These are phyloP conservation scores for Halesus radiatus DNA, from an alignment of 1,140 invertebrate species.

Conservation along the genomic window DNA sequence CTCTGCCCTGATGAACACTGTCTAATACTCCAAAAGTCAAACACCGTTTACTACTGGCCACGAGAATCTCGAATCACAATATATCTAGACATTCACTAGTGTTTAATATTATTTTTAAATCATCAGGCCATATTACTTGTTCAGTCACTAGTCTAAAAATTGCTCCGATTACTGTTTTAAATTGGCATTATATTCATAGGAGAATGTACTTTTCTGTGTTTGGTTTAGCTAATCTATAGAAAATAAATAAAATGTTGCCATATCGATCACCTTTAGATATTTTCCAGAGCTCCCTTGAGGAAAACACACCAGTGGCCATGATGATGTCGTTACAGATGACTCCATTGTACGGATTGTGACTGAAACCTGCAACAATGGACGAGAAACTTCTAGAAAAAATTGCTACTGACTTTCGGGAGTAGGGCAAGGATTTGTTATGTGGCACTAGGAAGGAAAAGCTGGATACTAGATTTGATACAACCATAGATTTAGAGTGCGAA, in stretches of 20 bases:
- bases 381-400: conserved; percentile 39
- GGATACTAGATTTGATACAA: background rate
- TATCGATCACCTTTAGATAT: conserved; percentile 89
- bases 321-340: conserved; percentile 99
- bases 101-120: too few relatives aligned
- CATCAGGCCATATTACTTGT: background rate
- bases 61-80: too few relatives aligned
- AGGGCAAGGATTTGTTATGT: background rate
- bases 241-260: conserved; percentile 42
- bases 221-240: background rate
- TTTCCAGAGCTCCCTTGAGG: conserved; percentile 97
- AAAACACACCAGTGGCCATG: conserved; percentile 97
- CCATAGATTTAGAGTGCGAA: background rate
- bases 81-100: too few relatives aligned
- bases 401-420: background rate
- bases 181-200: background rate
- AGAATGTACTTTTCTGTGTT: background rate
- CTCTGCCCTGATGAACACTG: too few relatives aligned
- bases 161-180: background rate
- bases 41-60: too few relatives aligned
- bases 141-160: too few relatives aligned
- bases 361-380: conserved; percentile 82
- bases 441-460: background rate
- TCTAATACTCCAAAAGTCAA: too few relatives aligned
- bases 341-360: conserved; percentile 97